Evolutionary conservation across 2,113 vertebrate genomes (phyloP), one percentile per base, ranked within the genome.

Genomic region (Oreotragus oreotragus): DNA sequence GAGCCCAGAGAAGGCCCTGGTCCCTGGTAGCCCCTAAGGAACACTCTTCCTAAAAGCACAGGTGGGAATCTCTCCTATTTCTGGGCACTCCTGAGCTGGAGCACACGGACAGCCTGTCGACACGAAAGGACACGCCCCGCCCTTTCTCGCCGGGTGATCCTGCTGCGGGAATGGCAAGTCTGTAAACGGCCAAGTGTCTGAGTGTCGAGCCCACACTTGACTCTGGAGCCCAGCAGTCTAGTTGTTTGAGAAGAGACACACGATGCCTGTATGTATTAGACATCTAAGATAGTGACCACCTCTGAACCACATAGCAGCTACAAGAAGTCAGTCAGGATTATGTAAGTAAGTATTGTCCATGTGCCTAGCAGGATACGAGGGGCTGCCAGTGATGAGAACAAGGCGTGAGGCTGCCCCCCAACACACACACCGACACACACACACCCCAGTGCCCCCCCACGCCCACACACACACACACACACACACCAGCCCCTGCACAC

Each of bases 221-320:
- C 85, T 97, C 90, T 62, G 93, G 76, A 93, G 36, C 45, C 19
- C 16, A 84, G 62, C 39, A 45, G 13, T 36, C 70, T 60, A 81
- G 70, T 85, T 94, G 45, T 70, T 43, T 90, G 77, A 90, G 84
- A 76, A 97, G 96, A 87, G 66, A 79, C 43, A 6, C 49, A 17
- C 64, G 79, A 16, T 17, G n/a, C 70, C 45, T 45, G 0, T 76
- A 21, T 90, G 66, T 96, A 57, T 95, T 84, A 95, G 79, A 57
- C 13, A 21, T 51, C 84, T 77, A 81, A 87, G 57, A 47, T 77
- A 73, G 33, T 90, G 57, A 62, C 97, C 81, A n/a, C n/a, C 45
- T 85, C 55, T 92, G 57, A 95, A 84, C 47, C 57, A 17, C 23
- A 11, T 3, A 49, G 60, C 77, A 25, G 33, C 80, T 92, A 15